Conservation (phyloP, 2,797 vertebrate species). For the Oreochromis grahami region DNA sequence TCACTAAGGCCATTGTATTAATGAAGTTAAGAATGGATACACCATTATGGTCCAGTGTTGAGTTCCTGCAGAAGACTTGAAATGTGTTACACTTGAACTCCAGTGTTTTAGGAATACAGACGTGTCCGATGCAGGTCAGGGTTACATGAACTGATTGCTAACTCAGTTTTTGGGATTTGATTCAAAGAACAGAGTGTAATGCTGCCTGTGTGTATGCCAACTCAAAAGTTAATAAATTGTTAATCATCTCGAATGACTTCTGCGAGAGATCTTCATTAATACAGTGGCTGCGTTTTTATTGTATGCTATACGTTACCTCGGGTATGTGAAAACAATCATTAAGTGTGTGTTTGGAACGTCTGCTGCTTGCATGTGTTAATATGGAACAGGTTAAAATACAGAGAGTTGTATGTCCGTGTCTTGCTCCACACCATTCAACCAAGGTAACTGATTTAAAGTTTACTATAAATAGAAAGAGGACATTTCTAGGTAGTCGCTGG, state of each 20-base stretch:
- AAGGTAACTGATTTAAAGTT: not conserved
- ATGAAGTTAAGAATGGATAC: conserved; percentile 4
- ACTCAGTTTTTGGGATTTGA: not conserved
- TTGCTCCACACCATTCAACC: not conserved
- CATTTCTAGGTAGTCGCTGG: not conserved
- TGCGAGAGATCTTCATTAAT: conserved; percentile 13
- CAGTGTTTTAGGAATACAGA: not conserved
- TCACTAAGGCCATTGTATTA: conserved; percentile 33
- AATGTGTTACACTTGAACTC: not conserved
- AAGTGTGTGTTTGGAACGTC: not conserved
- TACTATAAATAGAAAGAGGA: not conserved
- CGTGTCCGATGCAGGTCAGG: not conserved
- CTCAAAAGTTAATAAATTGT: conserved; percentile 39
- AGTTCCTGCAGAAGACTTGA: not conserved
- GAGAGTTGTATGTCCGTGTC: not conserved
- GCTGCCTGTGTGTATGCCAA: conserved; percentile 15
- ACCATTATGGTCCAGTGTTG: not conserved
- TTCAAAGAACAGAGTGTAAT: not conserved
- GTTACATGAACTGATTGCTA: not conserved
- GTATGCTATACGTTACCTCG: not conserved
- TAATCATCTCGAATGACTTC: conserved; percentile 10
- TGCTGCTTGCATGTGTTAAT: conserved; percentile 28
- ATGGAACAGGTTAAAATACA: not conserved
- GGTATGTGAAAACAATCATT: not conserved
- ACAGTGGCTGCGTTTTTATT: not conserved